Base-by-base conservation (phyloP, 2,113 vertebrate species). In the Channa argus region DNA sequence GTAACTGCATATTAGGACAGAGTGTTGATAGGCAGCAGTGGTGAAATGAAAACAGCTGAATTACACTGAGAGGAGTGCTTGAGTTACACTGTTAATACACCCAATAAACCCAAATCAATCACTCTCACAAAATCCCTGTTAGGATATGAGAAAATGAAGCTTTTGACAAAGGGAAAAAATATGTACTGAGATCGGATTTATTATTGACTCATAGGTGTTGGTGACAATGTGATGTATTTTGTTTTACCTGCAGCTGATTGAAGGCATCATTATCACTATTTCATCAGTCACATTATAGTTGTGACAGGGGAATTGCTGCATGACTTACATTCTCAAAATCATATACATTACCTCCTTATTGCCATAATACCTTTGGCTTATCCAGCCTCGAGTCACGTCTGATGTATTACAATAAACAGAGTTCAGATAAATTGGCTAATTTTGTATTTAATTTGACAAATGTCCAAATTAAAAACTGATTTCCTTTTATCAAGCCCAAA, bases 11-110 rank as follows among this genome's bases (percentile, higher is more conserved):
- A 3, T 6, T 7, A 34, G 2, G 13, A 9, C 14, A 13, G 14
- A 43, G 13, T 50, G 59, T 44, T 55, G 13, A 43, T 13, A 7
- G 36, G 37, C 36, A 37, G 58, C 6, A 38, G 15, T 13, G 15
- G 5, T 14, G 58, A 50, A 10, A 59, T 52, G 6, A 71, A 58
- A 51, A 52, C n/a, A 38, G n/a, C 12, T 8, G 44, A 34, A 71
- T 53, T 4, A 66, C 44, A 50, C 52, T 4, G 15, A 3, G 8
- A 78, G 38, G 38, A 53, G 5, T 45, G 13, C 13, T 70, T 51
- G 12, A 46, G 44, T 71, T 43, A 12, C 59, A n/a, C 34, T 65
- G 12, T 15, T 64, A 11, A 39, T 12, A 61, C 24, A 24, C 24
- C 24, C 24, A 24, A 24, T n/a, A 2, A 55, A 66, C 43, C n/a